Percentiles rank a stretch among this genome's conserved stretches.
These are phyloP conservation scores for Corythoichthys intestinalis DNA, from an alignment of 2,113 vertebrate species.

Conservation along the genomic window DNA sequence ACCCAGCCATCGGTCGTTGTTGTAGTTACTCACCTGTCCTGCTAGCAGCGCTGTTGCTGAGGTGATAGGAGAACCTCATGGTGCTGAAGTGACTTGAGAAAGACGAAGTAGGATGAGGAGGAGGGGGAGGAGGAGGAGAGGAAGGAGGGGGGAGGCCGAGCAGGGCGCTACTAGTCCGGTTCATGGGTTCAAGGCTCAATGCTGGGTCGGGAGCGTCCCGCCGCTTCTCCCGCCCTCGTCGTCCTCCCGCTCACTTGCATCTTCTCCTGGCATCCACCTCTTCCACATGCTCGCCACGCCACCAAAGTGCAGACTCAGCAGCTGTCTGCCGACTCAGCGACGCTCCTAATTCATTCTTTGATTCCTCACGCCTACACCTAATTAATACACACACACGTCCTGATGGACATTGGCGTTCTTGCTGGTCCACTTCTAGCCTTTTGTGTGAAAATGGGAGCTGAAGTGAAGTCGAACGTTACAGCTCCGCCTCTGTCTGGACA, in stretches of 20 bases:
- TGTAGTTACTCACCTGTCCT: slow-evolving; percentile 59
- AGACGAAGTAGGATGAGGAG: slow-evolving; percentile 30
- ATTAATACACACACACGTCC: not conserved
- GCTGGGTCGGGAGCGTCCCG: not conserved
- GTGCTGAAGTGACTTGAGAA: slow-evolving; percentile 71
- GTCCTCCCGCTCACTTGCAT: not conserved
- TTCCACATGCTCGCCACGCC: not conserved
- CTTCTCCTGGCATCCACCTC: slow-evolving; percentile 2
- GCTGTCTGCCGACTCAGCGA: not conserved
- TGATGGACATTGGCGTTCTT: not conserved
- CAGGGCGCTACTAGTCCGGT: slow-evolving; percentile 55
- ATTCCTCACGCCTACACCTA: not conserved
- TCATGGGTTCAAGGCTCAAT: slow-evolving; percentile 33
- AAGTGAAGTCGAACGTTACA: slow-evolving; percentile 29
- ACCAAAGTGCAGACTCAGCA: slow-evolving; percentile 64
- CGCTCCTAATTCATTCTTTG: not conserved
- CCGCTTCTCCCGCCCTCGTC: slow-evolving; percentile 1
- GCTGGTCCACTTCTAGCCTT: slow-evolving; percentile 21
- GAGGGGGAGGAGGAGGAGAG: slow-evolving; percentile 11
- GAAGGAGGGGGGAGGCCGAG: slow-evolving; percentile 25
- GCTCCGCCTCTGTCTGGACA: slow-evolving; percentile 65
- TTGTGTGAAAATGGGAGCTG: slow-evolving; percentile 42
- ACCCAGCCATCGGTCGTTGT: not conserved
- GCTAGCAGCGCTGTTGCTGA: slow-evolving; percentile 43
- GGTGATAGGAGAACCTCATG: slow-evolving; percentile 74